A percentile compares a stretch with the other conserved stretches of the same genome.
Evolutionary conservation across 1,140 invertebrate species (phyloP).

Genomic region (Geopemphigus sp.): DNA sequence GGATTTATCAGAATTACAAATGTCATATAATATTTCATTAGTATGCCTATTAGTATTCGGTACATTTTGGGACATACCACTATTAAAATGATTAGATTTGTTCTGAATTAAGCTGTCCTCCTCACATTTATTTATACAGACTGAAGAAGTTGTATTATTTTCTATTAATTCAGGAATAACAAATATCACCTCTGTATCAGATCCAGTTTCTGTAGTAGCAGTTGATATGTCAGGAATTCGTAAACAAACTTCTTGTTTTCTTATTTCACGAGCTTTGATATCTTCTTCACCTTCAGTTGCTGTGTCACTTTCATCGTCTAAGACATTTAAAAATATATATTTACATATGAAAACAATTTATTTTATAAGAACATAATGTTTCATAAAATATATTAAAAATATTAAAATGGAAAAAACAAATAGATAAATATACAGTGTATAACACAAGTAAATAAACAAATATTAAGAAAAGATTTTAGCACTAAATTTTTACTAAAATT

Average conservation of each 20-base stretch:
- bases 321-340: constrained; percentile 31
- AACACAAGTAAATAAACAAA: too few species aligned
- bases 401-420: too few species aligned
- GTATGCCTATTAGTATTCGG: not conserved
- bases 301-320: constrained; percentile 69
- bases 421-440: too few species aligned
- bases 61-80: not conserved
- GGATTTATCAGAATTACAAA: not conserved
- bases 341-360: constrained; percentile 53
- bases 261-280: constrained; percentile 64
- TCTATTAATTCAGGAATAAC: constrained; percentile 26
- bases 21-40: not conserved
- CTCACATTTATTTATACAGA: not conserved
- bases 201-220: constrained; percentile 67
- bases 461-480: too few species aligned
- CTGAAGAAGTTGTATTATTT: not conserved
- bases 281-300: constrained; percentile 74
- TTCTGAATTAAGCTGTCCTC: not conserved
- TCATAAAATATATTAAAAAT: too few species aligned
- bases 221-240: constrained; percentile 61
- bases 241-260: constrained; percentile 68
- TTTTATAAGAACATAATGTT: not conserved
- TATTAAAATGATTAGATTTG: not conserved
- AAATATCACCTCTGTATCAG: constrained; percentile 71
- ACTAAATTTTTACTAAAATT: too few species aligned